A percentile compares a stretch with the other conserved stretches of the same genome.
Evolutionary conservation across 2,888 invertebrate genomes (phyloP).

Genomic region (Drosophila algonquin): DNA sequence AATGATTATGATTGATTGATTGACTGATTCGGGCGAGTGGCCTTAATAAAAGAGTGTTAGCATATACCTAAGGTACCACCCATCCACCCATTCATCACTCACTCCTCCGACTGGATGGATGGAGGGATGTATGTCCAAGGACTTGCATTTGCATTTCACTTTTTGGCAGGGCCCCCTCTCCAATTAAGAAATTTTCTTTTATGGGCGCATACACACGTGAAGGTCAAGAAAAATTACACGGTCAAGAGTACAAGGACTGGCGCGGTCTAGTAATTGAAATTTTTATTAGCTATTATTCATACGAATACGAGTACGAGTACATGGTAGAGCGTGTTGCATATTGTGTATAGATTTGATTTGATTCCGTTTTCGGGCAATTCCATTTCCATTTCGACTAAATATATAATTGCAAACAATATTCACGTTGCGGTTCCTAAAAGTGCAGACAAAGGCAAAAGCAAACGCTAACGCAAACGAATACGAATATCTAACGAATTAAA

Average conservation of each 20-base stretch:
- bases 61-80: conserved; percentile 59
- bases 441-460: conserved; percentile 52
- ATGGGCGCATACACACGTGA: conserved; percentile 63
- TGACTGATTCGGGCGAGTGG: conserved; percentile 49
- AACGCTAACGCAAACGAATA: conserved; percentile 1
- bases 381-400: conserved; percentile 57
- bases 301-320: conserved; percentile 21
- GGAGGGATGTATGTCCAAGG: conserved; percentile 3
- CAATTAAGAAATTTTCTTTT: conserved; percentile 61
- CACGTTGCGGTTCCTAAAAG: conserved; percentile 44
- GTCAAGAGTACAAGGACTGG: conserved; percentile 42
- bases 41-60: conserved; percentile 51
- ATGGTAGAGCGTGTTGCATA: conserved; percentile 50
- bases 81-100: conserved; percentile 33
- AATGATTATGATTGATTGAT: conserved; percentile 52
- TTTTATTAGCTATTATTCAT: conserved; percentile 71
- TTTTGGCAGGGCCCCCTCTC: conserved; percentile 38
- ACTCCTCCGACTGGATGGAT: background rate
- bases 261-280: conserved; percentile 59
- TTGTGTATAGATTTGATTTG: conserved; percentile 62
- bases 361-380: conserved; percentile 59
- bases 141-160: conserved; percentile 58
- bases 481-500: conserved; percentile 63
- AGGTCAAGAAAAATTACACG: conserved; percentile 61
- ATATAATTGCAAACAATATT: conserved; percentile 25